Evolutionary conservation across 2,888 invertebrate genomes (phyloP).

Genomic region (Eugnorisma glareosa): DNA sequence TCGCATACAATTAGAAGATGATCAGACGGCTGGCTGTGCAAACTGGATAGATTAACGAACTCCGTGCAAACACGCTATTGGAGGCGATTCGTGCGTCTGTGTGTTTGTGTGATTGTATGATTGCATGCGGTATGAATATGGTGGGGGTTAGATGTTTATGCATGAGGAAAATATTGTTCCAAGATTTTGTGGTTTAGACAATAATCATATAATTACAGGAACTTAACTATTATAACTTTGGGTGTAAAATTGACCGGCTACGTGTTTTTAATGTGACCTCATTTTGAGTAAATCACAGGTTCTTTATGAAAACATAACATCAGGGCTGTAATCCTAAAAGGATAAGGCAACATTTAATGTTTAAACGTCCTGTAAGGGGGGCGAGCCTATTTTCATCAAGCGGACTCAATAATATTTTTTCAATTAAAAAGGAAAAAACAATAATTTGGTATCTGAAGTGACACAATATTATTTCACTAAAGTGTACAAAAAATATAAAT

Average conservation of each 20-base stretch:
- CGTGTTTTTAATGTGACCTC: not conserved
- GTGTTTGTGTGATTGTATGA: slow-evolving; percentile 56
- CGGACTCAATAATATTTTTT: not conserved
- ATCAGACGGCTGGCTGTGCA: slow-evolving; percentile 73
- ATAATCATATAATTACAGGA: too few relatives aligned
- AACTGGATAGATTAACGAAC: slow-evolving; percentile 76
- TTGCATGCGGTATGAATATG: slow-evolving; percentile 37
- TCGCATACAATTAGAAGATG: slow-evolving; percentile 81
- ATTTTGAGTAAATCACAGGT: not conserved
- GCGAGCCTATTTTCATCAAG: not conserved
- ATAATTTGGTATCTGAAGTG: too few relatives aligned
- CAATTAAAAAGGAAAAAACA: not conserved
- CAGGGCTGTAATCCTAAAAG: not conserved
- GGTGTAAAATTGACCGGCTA: too few relatives aligned
- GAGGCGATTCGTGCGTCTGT: slow-evolving; percentile 59
- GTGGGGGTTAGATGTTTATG: slow-evolving; percentile 19
- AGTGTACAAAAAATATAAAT: too few relatives aligned
- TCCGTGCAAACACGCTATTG: slow-evolving; percentile 72
- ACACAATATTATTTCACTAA: not conserved
- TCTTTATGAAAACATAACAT: not conserved
- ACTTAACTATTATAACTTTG: too few relatives aligned
- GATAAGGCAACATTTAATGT: not conserved
- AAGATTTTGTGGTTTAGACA: not conserved
- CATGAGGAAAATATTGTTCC: not conserved
- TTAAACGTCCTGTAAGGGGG: not conserved